These are phyloP conservation scores for Linnaemya vulpina DNA, from an alignment of 2,888 invertebrate genomes.

Conservation along the genomic window DNA sequence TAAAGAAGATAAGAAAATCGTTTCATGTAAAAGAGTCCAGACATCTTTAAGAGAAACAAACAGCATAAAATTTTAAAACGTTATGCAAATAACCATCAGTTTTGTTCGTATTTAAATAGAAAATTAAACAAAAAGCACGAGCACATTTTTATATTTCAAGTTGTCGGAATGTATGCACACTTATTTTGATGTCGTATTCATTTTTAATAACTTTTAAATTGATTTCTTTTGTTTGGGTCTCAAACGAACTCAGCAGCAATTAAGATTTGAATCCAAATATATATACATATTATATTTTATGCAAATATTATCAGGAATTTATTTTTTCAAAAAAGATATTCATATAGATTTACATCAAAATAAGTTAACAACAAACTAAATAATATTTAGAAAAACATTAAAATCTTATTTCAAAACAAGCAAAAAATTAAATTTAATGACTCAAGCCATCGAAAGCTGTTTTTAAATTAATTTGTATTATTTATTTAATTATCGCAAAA, in stretches of 20 bases:
- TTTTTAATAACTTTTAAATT: not conserved
- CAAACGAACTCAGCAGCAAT: not conserved
- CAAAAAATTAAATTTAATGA: too few relatives aligned
- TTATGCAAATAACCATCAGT: not conserved
- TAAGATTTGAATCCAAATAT: not conserved
- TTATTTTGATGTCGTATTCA: not conserved
- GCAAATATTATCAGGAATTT: too few relatives aligned
- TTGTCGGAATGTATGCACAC: not conserved
- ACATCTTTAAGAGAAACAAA: not conserved
- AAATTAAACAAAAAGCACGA: conserved; percentile 15
- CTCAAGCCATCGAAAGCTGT: too few relatives aligned
- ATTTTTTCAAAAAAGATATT: too few relatives aligned
- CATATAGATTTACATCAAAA: too few relatives aligned
- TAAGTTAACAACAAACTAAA: too few relatives aligned
- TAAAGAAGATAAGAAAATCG: conserved; percentile 37
- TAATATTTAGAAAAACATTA: too few relatives aligned
- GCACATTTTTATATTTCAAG: not conserved
- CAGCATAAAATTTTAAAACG: not conserved
- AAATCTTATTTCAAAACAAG: too few relatives aligned
- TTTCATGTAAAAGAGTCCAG: not conserved
- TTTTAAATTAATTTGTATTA: too few relatives aligned
- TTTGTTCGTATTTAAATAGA: conserved; percentile 5
- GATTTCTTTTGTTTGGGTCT: not conserved
- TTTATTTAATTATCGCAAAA: too few relatives aligned
- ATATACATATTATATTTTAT: too few relatives aligned